Base-by-base conservation (phyloP, 2,888 invertebrate species). In the Synanthedon formicaeformis region DNA sequence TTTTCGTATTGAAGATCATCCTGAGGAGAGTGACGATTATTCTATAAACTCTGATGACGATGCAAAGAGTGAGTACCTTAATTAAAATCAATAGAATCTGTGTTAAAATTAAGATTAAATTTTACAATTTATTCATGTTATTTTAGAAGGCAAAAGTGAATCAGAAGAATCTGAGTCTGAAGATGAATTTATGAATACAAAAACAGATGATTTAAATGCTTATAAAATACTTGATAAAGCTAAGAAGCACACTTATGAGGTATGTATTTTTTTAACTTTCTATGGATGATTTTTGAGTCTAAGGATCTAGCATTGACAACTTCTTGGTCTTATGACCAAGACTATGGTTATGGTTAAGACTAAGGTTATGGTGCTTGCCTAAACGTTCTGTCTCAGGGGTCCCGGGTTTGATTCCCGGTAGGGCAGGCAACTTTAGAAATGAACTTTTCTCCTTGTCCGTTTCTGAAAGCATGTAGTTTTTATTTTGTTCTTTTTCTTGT, bases 1-100 rank as follows among this genome's bases (percentile, higher is more conserved):
- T 82, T 97, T 97, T 81, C 91, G 96, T 53, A 95, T 96, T 55
- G 95, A 95, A 74, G 95, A 95, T 74, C 94, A 94, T 68, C 92
- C 92, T 2, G 92, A 93, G 63, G 94, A 93, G 58, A 94, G 93
- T 73, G 92, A 93, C 71, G 92, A 93, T 76, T 86, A 82, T 59
- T 93, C 92, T 1, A 89, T 92, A 56, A 92, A 93, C 64, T 91
- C 91, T 50, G 91, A 92, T 61, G 92, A 91, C 64, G 90, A 89
- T 60, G 90, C 86, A 53, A 89, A 89, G 78, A 89, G 90, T 90
- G 74, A 54, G 74, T 66, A 52, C 10, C 34, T 34, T 34, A 10
- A 34, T 34, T 48, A 54, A 50, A 41, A 18, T 41, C n/a, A 45
- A 13, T 10, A 34, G 34, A 34, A 34, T 34, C 34, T 10, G 10